Conservation (phyloP, 2,888 invertebrate species). For the Cheilosia scutellata region DNA sequence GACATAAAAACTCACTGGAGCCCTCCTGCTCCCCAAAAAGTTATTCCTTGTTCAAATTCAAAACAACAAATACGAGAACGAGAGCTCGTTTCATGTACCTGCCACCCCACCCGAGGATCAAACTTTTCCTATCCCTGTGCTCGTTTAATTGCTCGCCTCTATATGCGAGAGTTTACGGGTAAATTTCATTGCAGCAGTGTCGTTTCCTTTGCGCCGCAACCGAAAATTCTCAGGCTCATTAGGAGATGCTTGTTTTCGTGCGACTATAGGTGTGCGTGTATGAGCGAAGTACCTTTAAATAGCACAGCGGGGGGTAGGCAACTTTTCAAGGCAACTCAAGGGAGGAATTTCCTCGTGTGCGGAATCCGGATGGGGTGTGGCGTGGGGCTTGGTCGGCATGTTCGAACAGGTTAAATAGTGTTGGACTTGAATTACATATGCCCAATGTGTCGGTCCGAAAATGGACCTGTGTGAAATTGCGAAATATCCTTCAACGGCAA, state of each 20-base stretch:
- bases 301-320: neutral
- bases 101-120: neutral
- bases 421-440: slow-evolving; percentile 67
- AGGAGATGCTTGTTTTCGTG: slow-evolving; percentile 64
- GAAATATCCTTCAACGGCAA: neutral
- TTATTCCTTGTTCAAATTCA: slow-evolving; percentile 29
- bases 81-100: no score
- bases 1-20: slow-evolving; percentile 36
- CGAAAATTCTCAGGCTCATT: slow-evolving; percentile 69
- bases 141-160: slow-evolving; percentile 60
- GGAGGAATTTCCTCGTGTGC: slow-evolving; percentile 4
- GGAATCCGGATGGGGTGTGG: neutral
- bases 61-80: neutral
- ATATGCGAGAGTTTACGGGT: slow-evolving; percentile 30
- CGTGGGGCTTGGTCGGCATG: slow-evolving; percentile 8
- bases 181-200: slow-evolving; percentile 59
- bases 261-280: slow-evolving; percentile 13
- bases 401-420: slow-evolving; percentile 36
- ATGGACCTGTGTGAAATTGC: slow-evolving; percentile 8
- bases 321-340: neutral
- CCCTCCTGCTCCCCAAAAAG: slow-evolving; percentile 6
- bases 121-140: slow-evolving; percentile 30
- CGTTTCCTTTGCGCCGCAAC: slow-evolving; percentile 57
- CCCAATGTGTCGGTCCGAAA: slow-evolving; percentile 17
- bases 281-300: slow-evolving; percentile 16